Percentiles rank a stretch among this genome's conserved stretches.
These are phyloP conservation scores for Tetramorium simillimum DNA, from an alignment of 1,140 invertebrate species.

Conservation along the genomic window DNA sequence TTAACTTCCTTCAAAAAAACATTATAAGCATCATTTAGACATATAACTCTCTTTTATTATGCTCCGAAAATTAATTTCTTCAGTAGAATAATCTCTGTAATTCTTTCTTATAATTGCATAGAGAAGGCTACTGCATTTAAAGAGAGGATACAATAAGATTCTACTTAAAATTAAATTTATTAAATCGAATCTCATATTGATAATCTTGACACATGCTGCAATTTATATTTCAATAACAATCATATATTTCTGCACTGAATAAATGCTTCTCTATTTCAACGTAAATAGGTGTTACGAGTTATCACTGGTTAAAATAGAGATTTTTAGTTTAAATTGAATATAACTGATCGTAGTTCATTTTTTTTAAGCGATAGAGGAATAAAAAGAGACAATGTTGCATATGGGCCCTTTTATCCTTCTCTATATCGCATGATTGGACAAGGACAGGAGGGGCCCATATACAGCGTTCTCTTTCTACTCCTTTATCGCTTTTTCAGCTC, in stretches of 20 bases:
- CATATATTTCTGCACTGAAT: neutral
- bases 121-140: constrained; percentile 23
- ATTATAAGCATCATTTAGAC: constrained; percentile 17
- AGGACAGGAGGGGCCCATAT: no score
- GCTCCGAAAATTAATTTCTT: neutral
- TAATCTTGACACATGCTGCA: neutral
- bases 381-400: no score
- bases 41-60: constrained; percentile 2
- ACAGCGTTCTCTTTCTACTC: no score
- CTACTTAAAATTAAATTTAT: neutral
- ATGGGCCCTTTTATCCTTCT: no score
- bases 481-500: no score
- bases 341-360: neutral
- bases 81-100: neutral
- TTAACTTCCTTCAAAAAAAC: constrained; percentile 55
- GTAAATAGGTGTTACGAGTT: neutral
- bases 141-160: neutral
- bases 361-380: no score
- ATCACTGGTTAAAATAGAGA: neutral
- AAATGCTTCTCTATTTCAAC: neutral
- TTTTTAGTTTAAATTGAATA: neutral
- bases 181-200: no score
- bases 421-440: no score
- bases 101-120: neutral
- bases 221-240: neutral